A percentile compares a stretch with the other conserved stretches of the same genome.
These are phyloP conservation scores for Sitobion miscanthi DNA, from an alignment of 1,140 invertebrate genomes.

Conservation along the genomic window DNA sequence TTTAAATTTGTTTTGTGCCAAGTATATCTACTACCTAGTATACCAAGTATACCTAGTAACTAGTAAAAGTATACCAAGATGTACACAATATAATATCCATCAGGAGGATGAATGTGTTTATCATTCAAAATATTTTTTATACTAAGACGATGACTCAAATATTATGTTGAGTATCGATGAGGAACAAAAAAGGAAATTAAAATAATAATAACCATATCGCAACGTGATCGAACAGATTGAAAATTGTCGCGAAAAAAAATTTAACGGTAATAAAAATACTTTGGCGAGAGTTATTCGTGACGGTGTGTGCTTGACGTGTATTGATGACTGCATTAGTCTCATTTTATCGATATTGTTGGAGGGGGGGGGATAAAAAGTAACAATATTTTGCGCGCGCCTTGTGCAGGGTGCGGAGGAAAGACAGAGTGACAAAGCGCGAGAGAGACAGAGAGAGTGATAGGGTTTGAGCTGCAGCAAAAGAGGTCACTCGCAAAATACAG, in stretches of 20 bases:
- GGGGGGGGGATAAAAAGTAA: not conserved
- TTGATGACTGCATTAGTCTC: constrained; percentile 33
- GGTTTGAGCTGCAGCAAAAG: not conserved
- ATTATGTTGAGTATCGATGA: not conserved
- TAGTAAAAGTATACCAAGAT: too few species aligned
- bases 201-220: not conserved
- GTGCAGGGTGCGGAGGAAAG: not conserved
- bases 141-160: not conserved
- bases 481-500: not conserved
- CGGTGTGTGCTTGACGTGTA: constrained; percentile 25
- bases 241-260: not conserved
- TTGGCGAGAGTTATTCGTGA: not conserved
- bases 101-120: not conserved
- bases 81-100: not conserved
- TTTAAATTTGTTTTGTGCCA: not conserved
- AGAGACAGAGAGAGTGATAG: not conserved
- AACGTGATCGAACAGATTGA: not conserved
- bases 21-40: not conserved
- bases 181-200: not conserved
- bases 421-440: not conserved
- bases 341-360: constrained; percentile 37
- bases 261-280: constrained; percentile 3
- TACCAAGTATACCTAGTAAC: too few species aligned
- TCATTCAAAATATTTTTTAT: not conserved
- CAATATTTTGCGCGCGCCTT: not conserved